Base-by-base conservation (phyloP, 1,140 invertebrate species). In the Calliphora vicina region DNA sequence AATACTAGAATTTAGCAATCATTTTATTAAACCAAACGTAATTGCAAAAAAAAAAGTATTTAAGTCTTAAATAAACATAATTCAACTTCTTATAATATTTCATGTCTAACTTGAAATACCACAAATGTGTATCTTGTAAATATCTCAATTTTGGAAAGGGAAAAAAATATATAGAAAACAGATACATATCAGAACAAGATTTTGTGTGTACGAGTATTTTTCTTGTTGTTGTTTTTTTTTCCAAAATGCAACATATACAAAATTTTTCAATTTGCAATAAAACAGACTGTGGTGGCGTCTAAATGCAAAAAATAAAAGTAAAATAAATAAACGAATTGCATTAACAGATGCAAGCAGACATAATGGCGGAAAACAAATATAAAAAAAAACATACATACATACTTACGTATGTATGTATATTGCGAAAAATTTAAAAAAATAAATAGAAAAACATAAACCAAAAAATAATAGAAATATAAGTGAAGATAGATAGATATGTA, bases 331-430 rank as follows among this genome's bases (percentile, higher is more conserved):
- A 57, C 50, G 50, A 67, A 67, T 67, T 25, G 61, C 61, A 67
- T 67, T 67, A 67, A 67, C 61, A 23, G 61, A 67, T 67, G 61
- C 20, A 67, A 67, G 61, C 61, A 67, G 61, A 67, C 61, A 67
- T 25, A 67, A 67, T 67, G 61, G 61, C 61, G 61, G 61, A 67
- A 67, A 67, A 67, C 12, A 23, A 10, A 25, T 67, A 67, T 20
- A 67, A 67, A 67, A 35, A 35, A 67, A 67, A 67, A 67, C 10
- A 35, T 35, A 35, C 35, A 35, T 35, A 67, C n/a, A n/a, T n/a
- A n/a, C n/a, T n/a, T n/a, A n/a, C n/a, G n/a, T n/a, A n/a, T n/a
- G n/a, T n/a, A n/a, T n/a, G n/a, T n/a, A n/a, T n/a, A n/a, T n/a
- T n/a, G n/a, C n/a, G n/a, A n/a, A n/a, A n/a, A n/a, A n/a, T n/a